A percentile compares a stretch with the other conserved stretches of the same genome.
Conservation (phyloP, 2,888 invertebrate species). For the Cerastis rubricosa region DNA sequence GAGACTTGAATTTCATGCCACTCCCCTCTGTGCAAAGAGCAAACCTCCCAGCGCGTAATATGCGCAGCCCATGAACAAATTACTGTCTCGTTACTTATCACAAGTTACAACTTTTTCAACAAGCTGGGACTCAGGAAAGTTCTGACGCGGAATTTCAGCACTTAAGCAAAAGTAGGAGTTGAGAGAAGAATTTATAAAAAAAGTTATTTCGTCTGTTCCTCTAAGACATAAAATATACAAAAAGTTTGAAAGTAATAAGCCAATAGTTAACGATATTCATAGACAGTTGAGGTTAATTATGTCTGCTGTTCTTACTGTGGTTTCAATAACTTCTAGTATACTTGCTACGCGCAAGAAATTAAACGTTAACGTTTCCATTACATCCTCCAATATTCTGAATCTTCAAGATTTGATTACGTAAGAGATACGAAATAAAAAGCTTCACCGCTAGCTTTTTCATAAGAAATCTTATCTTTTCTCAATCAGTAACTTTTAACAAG, state of each 20-base stretch:
- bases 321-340: not conserved
- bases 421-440: not conserved
- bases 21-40: not conserved
- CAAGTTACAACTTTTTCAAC: constrained; percentile 1
- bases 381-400: not conserved
- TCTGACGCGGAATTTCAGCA: not conserved
- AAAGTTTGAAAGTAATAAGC: not conserved
- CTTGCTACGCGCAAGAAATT: not conserved
- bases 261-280: not conserved
- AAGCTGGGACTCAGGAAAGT: not conserved
- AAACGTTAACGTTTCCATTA: not conserved
- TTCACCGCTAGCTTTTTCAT: not conserved
- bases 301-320: not conserved
- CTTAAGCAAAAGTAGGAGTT: not conserved
- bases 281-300: not conserved
- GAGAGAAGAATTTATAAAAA: not conserved
- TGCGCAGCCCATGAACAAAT: not conserved
- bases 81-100: constrained; percentile 1
- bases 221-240: not conserved
- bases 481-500: not conserved
- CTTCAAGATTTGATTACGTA: not conserved
- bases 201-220: not conserved
- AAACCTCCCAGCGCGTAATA: not conserved
- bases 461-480: not conserved
- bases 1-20: not conserved